Conservation (phyloP, 2,113 vertebrate genomes). For the Bombycilla garrulus region DNA sequence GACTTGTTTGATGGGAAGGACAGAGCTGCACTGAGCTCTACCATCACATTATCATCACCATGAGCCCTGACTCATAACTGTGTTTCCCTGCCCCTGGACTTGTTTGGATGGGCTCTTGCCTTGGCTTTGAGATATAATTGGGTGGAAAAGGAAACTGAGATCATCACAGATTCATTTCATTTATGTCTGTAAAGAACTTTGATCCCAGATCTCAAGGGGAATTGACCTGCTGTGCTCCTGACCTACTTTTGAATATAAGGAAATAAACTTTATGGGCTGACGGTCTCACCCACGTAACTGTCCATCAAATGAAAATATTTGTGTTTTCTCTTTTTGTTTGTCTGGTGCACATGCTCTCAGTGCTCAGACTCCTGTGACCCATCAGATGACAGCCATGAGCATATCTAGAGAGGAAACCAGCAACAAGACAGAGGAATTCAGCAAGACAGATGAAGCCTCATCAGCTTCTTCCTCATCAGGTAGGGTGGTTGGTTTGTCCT, state of each 20-base stretch:
- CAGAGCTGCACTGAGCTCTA: background rate
- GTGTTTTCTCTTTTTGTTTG: background rate
- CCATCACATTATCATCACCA: background rate
- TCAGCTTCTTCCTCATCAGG: slow-evolving; percentile 60
- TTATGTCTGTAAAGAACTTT: background rate
- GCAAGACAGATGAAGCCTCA: slow-evolving; percentile 46
- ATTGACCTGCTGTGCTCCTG: background rate
- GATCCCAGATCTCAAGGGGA: background rate
- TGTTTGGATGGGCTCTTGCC: background rate
- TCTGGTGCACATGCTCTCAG: slow-evolving; percentile 34
- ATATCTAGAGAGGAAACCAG: slow-evolving; percentile 83
- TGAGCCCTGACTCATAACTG: background rate
- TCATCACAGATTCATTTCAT: background rate
- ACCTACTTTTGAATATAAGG: background rate
- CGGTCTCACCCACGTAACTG: background rate
- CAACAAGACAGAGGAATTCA: slow-evolving; percentile 75
- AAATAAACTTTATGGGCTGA: background rate
- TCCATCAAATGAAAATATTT: background rate
- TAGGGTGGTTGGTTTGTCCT: background rate
- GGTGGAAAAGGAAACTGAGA: slow-evolving; percentile 9
- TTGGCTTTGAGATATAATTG: background rate
- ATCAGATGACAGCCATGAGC: slow-evolving; percentile 91
- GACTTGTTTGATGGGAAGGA: background rate
- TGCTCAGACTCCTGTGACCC: slow-evolving; percentile 85
- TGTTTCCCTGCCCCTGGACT: background rate